Conservation (phyloP, 2,888 invertebrate genomes). For the Tryphoninae sp. region DNA sequence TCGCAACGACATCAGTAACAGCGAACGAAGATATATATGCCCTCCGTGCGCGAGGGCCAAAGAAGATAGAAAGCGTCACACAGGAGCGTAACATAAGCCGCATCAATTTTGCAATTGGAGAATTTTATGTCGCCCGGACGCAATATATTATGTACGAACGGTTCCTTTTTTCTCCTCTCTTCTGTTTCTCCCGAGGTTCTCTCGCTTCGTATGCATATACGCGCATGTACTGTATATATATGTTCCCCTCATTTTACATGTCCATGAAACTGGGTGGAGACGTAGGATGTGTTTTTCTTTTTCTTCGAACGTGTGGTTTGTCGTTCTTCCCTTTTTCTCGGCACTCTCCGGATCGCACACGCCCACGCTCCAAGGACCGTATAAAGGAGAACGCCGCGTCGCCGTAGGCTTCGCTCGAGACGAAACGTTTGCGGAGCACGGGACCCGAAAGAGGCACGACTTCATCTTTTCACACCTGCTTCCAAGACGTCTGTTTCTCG, state of each 20-base stretch:
- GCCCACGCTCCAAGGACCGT: constrained; percentile 38
- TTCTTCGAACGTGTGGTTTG: constrained; percentile 27
- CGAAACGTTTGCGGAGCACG: constrained; percentile 19
- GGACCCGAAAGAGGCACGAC: constrained; percentile 13
- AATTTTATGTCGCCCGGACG: constrained; percentile 80
- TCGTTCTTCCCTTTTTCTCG: constrained; percentile 38
- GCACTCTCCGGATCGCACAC: constrained; percentile 31
- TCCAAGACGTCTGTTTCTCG: neutral
- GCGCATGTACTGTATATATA: constrained; percentile 2
- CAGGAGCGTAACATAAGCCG: constrained; percentile 76
- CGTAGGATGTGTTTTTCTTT: constrained; percentile 25
- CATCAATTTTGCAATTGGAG: constrained; percentile 82
- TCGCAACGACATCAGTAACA: constrained; percentile 30
- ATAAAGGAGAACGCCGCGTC: constrained; percentile 41
- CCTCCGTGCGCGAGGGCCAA: constrained; percentile 37
- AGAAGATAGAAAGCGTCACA: constrained; percentile 58
- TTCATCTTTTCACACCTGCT: constrained; percentile 56
- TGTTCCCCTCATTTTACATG: constrained; percentile 50
- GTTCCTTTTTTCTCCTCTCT: constrained; percentile 54
- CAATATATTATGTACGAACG: constrained; percentile 78
- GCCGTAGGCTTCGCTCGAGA: neutral
- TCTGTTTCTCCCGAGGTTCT: constrained; percentile 54
- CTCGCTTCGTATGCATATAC: constrained; percentile 25
- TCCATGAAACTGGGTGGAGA: constrained; percentile 27
- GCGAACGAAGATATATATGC: constrained; percentile 58